phyloP scores from a whole-genome alignment of 2,113 vertebrate species.

The Pangasianodon gigas region DNA sequence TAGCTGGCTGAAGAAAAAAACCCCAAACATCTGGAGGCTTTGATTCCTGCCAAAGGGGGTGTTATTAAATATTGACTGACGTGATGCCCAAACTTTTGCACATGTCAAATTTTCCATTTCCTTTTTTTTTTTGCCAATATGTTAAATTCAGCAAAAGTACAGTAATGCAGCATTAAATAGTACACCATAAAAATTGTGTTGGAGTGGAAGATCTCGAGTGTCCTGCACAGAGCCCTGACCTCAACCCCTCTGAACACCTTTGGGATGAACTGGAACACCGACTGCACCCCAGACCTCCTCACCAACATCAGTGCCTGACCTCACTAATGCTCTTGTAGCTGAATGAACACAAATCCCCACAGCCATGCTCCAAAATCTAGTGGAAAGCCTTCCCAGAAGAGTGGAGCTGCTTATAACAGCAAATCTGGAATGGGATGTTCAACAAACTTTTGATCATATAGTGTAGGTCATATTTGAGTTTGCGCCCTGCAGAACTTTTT shows the following conservation, averaged over 20 bases:
- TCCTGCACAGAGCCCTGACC: neutral
- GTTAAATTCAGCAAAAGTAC: neutral
- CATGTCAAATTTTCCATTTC: neutral
- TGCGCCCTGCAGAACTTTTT: too few species aligned
- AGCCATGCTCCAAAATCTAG: neutral
- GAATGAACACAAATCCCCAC: neutral
- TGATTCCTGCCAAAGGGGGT: neutral
- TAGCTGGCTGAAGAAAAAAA: neutral
- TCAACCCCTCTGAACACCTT: neutral
- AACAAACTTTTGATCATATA: neutral
- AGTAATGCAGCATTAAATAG: neutral
- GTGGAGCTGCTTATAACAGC: neutral
- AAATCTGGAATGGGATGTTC: neutral
- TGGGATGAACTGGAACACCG: neutral
- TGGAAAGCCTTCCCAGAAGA: neutral
- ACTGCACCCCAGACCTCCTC: neutral
- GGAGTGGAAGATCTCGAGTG: neutral
- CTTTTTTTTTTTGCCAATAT: neutral
- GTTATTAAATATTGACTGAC: neutral
- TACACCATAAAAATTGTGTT: neutral
- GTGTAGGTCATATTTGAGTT: too few species aligned
- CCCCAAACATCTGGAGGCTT: neutral
- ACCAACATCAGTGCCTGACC: neutral
- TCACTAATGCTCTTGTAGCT: neutral
- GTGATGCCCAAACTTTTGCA: neutral